phyloP scores from a whole-genome alignment of 1,140 invertebrate species.

The Drosophila obscura region DNA sequence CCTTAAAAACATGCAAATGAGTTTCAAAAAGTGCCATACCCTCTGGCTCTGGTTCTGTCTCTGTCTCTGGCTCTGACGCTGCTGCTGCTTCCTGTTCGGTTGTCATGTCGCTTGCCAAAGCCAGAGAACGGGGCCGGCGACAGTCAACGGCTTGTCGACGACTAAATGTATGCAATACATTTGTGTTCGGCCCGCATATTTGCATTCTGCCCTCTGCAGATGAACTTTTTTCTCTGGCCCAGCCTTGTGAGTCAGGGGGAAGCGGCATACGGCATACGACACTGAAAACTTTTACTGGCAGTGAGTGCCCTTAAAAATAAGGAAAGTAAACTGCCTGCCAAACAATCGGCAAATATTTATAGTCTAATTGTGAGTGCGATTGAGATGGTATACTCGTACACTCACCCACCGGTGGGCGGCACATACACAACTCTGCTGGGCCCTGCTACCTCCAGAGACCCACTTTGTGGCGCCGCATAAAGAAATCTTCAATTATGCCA shows the following conservation, averaged over 20 bases:
- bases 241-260: slow-evolving; percentile 28
- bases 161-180: slow-evolving; percentile 64
- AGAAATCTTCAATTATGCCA: slow-evolving; percentile 67
- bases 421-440: not conserved
- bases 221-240: slow-evolving; percentile 50
- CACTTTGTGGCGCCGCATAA: slow-evolving; percentile 35
- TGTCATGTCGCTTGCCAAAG: slow-evolving; percentile 39
- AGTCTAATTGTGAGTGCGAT: slow-evolving; percentile 64
- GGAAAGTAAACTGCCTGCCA: slow-evolving; percentile 13
- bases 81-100: not conserved
- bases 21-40: slow-evolving; percentile 4
- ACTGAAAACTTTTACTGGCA: slow-evolving; percentile 49
- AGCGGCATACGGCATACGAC: too few species aligned
- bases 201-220: slow-evolving; percentile 48
- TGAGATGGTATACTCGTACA: slow-evolving; percentile 50
- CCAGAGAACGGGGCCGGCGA: slow-evolving; percentile 46
- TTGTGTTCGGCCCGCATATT: slow-evolving; percentile 67
- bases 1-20: slow-evolving; percentile 72
- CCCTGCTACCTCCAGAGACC: slow-evolving; percentile 17
- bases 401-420: not conserved
- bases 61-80: slow-evolving; percentile 1
- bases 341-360: slow-evolving; percentile 73
- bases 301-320: slow-evolving; percentile 24
- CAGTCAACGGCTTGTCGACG: slow-evolving; percentile 72
- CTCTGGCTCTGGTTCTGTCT: not conserved